Percentiles rank a stretch among this genome's conserved stretches.
phyloP scores from a whole-genome alignment of 2,888 invertebrate species.

The Carabus problematicus region DNA sequence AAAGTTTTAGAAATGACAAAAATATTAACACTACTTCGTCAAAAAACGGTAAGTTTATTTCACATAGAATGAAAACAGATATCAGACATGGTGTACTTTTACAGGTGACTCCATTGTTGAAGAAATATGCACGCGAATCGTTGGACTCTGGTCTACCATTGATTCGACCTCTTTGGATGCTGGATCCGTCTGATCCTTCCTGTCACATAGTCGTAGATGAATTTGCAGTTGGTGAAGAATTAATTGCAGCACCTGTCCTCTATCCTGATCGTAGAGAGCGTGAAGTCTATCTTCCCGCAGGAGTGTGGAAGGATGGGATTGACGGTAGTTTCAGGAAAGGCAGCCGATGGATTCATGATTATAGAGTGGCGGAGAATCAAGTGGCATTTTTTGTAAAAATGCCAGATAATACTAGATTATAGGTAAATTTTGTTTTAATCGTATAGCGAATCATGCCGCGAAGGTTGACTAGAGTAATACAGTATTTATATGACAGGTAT shows the following conservation, averaged over 20 bases:
- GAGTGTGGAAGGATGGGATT: conserved; percentile 92
- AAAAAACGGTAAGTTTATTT: conserved; percentile 67
- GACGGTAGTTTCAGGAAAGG: conserved; percentile 86
- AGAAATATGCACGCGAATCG: conserved; percentile 79
- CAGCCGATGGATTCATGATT: conserved; percentile 89
- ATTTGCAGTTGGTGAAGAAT: conserved; percentile 87
- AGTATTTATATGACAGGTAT: background rate
- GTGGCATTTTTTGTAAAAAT: conserved; percentile 85
- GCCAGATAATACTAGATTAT: conserved; percentile 84
- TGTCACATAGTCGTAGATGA: conserved; percentile 82
- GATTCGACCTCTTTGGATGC: conserved; percentile 89
- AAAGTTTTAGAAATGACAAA: conserved; percentile 79
- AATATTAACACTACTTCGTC: conserved; percentile 74
- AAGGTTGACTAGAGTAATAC: background rate
- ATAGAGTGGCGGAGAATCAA: conserved; percentile 78
- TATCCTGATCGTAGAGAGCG: conserved; percentile 72
- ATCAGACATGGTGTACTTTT: conserved; percentile 44
- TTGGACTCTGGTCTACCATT: conserved; percentile 83
- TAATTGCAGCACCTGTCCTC: conserved; percentile 89
- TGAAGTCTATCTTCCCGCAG: conserved; percentile 89
- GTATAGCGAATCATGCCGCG: too few relatives aligned
- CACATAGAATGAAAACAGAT: background rate
- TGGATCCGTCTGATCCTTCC: conserved; percentile 79
- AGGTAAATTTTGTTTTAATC: conserved; percentile 49
- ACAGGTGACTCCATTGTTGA: conserved; percentile 76